These are phyloP conservation scores for Drosophila falleni DNA, from an alignment of 2,888 invertebrate species.

Conservation along the genomic window DNA sequence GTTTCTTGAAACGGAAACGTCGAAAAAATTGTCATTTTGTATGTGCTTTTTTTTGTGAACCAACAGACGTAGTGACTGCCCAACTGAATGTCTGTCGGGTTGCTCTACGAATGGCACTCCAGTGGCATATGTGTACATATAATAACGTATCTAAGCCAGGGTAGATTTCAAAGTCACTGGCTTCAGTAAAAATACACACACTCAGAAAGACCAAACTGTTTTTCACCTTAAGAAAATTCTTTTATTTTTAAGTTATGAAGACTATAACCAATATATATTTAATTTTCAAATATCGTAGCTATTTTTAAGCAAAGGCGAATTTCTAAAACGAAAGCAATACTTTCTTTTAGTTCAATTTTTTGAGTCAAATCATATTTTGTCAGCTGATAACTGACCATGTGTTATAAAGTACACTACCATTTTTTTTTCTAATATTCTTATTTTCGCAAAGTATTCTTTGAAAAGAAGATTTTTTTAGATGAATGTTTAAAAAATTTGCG, in stretches of 20 bases:
- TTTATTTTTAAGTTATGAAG: no score
- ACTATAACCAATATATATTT: no score
- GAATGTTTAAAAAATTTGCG: no score
- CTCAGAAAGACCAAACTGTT: no score
- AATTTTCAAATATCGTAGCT: no score
- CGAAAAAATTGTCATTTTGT: slow-evolving; percentile 65
- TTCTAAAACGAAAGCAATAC: no score
- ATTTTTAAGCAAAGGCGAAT: no score
- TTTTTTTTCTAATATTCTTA: no score
- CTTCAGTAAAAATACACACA: neutral
- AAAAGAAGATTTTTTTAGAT: no score
- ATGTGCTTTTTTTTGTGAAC: slow-evolving; percentile 42
- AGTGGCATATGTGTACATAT: slow-evolving; percentile 26
- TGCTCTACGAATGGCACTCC: slow-evolving; percentile 38
- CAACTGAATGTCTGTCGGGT: slow-evolving; percentile 23
- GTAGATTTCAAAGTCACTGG: neutral
- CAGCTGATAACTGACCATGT: neutral
- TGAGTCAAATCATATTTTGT: neutral
- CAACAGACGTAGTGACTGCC: slow-evolving; percentile 31
- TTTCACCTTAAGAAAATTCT: no score
- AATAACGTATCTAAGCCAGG: neutral
- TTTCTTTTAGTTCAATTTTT: neutral
- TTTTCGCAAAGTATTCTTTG: neutral
- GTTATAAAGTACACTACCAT: no score
- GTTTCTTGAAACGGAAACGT: slow-evolving; percentile 39